Evolutionary conservation across 64 coral and sea anemone species (phyloP), one percentile per base, ranked within the genome.

Genomic region (Montipora capricornis): DNA sequence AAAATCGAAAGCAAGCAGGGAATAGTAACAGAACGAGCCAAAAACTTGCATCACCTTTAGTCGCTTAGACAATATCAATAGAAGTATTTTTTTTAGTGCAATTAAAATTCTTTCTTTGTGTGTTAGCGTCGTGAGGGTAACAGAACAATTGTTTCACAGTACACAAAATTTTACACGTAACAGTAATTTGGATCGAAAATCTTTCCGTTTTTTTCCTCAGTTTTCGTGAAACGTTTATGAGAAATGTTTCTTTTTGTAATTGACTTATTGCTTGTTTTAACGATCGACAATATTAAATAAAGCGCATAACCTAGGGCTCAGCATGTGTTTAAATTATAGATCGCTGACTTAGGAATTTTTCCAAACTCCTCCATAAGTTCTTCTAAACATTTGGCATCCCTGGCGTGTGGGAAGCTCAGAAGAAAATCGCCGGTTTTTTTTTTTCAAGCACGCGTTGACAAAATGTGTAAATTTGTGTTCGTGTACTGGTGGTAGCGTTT

Each of bases 241-340:
- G 71, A 19, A 49, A 59, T 86, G 68, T 73, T 59, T 22, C 3
- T 86, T 52, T 86, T 8, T 8, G 37, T 85, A 85, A 85, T 85
- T 85, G 64, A 20, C 82, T 71, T 49, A 70, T 48, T 69, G 44
- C 58, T 85, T 69, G 8, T 64, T 85, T 85, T 50, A 22, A 51
- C 82, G 48, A 86, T 86, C n/a, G 62, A 86, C 62, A 71, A 73
- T 71, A 86, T 86, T 73, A 71, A 86, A 73, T 71, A 82, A 82
- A 4, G 24, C 14, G 22, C 58, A 70, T 71, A 50, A 51, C 19
- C 6, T 68, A 49, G 4, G 12, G 45, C 9, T 14, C 19, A 68
- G 62, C 58, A 7, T 62, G 58, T 58, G 26, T 9, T 45, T 71
- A 14, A 70, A 71, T 86, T 67, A 86, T 71, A 44, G 13, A 49